phyloP scores from a whole-genome alignment of 2,113 vertebrate genomes.

The Charina bottae region DNA sequence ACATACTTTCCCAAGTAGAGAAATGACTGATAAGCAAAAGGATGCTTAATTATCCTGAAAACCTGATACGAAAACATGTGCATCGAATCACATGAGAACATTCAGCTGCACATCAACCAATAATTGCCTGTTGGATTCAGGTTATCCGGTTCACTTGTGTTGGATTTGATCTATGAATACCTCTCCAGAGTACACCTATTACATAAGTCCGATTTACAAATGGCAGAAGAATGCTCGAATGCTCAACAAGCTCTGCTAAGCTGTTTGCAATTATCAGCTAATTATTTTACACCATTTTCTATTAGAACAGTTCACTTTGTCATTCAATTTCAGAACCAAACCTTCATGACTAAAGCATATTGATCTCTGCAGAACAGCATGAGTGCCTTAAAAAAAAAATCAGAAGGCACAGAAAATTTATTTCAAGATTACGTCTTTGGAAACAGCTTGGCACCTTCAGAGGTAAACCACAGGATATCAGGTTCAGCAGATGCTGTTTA shows the following conservation, averaged over 20 bases:
- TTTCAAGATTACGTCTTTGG: constrained; percentile 8
- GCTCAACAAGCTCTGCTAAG: neutral
- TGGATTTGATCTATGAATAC: neutral
- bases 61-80: neutral
- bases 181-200: neutral
- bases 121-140: neutral
- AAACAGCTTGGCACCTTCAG: neutral
- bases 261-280: neutral
- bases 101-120: neutral
- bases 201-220: neutral
- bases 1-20: neutral
- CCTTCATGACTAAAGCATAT: neutral
- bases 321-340: neutral
- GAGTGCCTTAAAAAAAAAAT: neutral
- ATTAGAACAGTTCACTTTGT: neutral
- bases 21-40: neutral
- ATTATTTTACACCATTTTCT: neutral
- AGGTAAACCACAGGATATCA: neutral
- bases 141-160: neutral
- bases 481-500: neutral
- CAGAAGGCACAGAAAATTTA: neutral
- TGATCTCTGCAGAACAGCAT: neutral
- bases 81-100: neutral
- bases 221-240: neutral
- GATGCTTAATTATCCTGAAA: neutral